Evolutionary conservation across 2,797 vertebrate genomes (phyloP), one percentile per base, ranked within the genome.

Genomic region (Orientallactaga sibirica): DNA sequence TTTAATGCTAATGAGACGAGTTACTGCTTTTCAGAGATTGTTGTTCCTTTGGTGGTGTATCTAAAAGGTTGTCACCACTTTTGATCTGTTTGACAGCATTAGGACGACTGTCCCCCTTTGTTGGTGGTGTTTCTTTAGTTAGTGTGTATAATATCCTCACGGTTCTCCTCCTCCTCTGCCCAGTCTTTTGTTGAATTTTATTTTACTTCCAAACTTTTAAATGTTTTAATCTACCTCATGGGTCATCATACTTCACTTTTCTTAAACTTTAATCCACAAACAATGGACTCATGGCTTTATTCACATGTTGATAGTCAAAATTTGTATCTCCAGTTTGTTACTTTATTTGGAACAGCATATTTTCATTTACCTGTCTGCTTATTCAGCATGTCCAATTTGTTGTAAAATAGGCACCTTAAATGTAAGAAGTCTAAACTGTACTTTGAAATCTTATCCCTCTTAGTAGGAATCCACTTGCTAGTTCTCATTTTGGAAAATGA

Each of bases 401-500:
- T 92, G 55, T 96, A 43, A 88, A 64, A 29, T 74, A 74, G 15
- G 11, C n/a, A 55, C 48, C 67, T 33, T 73, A 90, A 4, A 20
- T 3, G n/a, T 77, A 64, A 73, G 52, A 74, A 67, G 58, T 83
- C 48, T 10, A 61, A 68, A 90, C 41, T 85, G 29, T 0, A 20
- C 4, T 67, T 37, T 67, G 16, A 74, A 37, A 8, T 83, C n/a
- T 33, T 84, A 9, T 78, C 48, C 11, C 16, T 7, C 71, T 93
- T 86, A 24, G 37, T 82, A 82, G 15, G 18, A 16, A 43, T 83
- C 4, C 1, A 25, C 18, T 75, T 75, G 1, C 7, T 79, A 27
- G 25, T 89, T 93, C 43, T 89, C 20, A 68, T 27, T 77, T 76
- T 87, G 62, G 12, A 79, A 87, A 64, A 43, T 80, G 73, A 9